These are phyloP conservation scores for Tanypteryx hageni DNA, from an alignment of 2,888 invertebrate genomes.

Conservation along the genomic window DNA sequence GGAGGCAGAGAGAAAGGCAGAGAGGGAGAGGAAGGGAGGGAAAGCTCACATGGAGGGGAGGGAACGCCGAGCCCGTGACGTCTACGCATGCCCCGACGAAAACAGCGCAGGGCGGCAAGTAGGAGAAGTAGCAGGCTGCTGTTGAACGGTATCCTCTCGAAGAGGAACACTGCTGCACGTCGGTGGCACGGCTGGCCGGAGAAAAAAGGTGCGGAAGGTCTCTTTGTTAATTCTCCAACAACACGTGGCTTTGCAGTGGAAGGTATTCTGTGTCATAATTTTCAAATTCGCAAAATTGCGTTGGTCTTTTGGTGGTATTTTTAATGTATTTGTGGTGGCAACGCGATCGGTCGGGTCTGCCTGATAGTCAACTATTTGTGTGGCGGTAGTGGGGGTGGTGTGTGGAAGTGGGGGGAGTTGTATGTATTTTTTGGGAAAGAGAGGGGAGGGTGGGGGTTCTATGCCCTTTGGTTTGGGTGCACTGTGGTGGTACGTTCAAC, in stretches of 20 bases:
- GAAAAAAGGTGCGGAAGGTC: constrained; percentile 43
- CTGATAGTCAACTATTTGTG: constrained; percentile 58
- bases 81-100: constrained; percentile 63
- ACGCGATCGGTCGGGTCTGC: constrained; percentile 51
- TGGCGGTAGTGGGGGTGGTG: constrained; percentile 22
- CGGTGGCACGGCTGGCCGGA: constrained; percentile 56
- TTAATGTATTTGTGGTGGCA: constrained; percentile 41
- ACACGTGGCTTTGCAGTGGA: neutral
- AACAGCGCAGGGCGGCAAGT: constrained; percentile 52
- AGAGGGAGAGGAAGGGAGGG: constrained; percentile 59
- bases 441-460: constrained; percentile 64
- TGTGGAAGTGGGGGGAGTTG: constrained; percentile 41
- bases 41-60: neutral
- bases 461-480: constrained; percentile 65
- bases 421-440: constrained; percentile 53
- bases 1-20: constrained; percentile 4
- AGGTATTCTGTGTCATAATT: neutral
- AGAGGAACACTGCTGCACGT: constrained; percentile 58
- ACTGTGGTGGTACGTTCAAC: constrained; percentile 18
- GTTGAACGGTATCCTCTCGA: constrained; percentile 58
- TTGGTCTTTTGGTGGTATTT: neutral
- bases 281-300: neutral
- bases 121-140: constrained; percentile 62
- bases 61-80: constrained; percentile 53
- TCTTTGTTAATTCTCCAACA: neutral